A percentile compares a stretch with the other conserved stretches of the same genome.
Evolutionary conservation across 2,888 invertebrate species (phyloP).

Genomic region (Parochlus steinenii): DNA sequence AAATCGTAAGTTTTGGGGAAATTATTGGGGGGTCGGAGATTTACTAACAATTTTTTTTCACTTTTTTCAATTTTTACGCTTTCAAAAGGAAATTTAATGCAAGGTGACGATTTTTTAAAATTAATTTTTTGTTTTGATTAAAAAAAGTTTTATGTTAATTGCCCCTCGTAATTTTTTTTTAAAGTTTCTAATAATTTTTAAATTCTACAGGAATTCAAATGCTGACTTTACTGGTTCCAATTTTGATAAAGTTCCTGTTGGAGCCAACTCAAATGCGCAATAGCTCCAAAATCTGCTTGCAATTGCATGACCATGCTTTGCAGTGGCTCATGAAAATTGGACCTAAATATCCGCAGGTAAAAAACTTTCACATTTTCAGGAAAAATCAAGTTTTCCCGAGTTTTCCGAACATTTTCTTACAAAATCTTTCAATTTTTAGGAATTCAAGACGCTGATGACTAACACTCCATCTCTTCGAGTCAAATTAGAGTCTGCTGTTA

Average conservation of each 20-base stretch:
- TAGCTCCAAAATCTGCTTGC: conserved; percentile 43
- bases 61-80: conserved; percentile 15
- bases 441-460: conserved; percentile 81
- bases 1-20: conserved; percentile 44
- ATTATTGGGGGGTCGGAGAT: background rate
- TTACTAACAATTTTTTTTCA: conserved; percentile 15
- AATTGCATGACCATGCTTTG: conserved; percentile 76
- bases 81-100: conserved; percentile 38
- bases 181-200: conserved; percentile 13
- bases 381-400: background rate
- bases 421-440: conserved; percentile 31
- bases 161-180: conserved; percentile 4
- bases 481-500: conserved; percentile 73
- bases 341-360: conserved; percentile 75
- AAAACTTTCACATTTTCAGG: conserved; percentile 8
- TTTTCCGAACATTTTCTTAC: background rate
- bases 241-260: conserved; percentile 70
- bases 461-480: conserved; percentile 62
- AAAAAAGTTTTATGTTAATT: background rate
- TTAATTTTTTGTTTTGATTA: background rate
- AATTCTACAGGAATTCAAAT: conserved; percentile 63
- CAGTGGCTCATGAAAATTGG: conserved; percentile 84
- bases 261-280: conserved; percentile 45
- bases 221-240: conserved; percentile 76
- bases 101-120: conserved; percentile 32